A percentile compares a stretch with the other conserved stretches of the same genome.
Conservation (phyloP, 1,140 invertebrate genomes). For the Atta texana region DNA sequence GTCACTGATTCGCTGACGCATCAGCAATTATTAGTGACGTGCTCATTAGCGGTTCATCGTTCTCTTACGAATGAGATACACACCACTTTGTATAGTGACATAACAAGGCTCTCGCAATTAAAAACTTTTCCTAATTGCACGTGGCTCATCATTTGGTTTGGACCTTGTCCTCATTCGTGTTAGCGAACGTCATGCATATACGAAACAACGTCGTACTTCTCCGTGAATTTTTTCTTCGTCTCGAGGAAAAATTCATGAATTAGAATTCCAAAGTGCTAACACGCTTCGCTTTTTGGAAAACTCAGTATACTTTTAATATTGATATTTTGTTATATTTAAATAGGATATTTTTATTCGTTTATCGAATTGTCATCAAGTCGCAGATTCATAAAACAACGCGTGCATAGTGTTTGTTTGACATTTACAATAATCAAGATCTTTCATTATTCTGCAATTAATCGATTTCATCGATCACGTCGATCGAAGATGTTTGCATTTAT, state of each 20-base stretch:
- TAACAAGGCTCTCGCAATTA: constrained; percentile 61
- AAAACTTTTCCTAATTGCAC: constrained; percentile 73
- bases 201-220: constrained; percentile 36
- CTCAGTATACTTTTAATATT: neutral
- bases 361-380: constrained; percentile 24
- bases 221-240: neutral
- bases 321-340: neutral
- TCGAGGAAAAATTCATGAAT: neutral
- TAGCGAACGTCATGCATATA: constrained; percentile 30
- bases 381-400: constrained; percentile 60
- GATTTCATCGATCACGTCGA: constrained; percentile 11
- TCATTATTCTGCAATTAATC: constrained; percentile 66
- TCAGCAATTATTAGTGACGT: constrained; percentile 24
- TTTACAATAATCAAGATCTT: constrained; percentile 68
- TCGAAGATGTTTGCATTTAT: constrained; percentile 11
- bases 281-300: neutral
- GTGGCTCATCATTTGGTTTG: constrained; percentile 22
- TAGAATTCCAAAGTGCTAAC: neutral
- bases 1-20: neutral
- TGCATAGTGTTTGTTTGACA: constrained; percentile 51
- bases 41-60: constrained; percentile 57
- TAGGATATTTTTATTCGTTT: neutral
- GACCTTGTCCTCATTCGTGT: constrained; percentile 73
- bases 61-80: constrained; percentile 36
- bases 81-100: constrained; percentile 36